Evolutionary conservation across 2,113 vertebrate species (phyloP).

Genomic region (Pimephales promelas): DNA sequence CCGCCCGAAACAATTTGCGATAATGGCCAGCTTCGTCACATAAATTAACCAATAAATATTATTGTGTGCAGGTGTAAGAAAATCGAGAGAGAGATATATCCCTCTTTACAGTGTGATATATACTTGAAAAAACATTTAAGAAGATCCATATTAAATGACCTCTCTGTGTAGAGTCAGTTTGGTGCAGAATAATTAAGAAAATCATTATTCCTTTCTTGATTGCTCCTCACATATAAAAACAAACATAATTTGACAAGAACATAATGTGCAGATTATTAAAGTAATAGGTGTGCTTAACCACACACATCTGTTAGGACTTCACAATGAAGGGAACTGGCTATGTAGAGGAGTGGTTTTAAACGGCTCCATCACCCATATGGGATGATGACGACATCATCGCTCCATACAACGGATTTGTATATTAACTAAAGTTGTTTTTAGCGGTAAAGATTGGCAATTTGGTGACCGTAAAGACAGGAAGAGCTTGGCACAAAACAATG

Average conservation of each 20-base stretch:
- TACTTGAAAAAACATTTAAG: neutral
- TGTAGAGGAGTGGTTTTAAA: neutral
- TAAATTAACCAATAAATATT: neutral
- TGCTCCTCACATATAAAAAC: constrained; percentile 9
- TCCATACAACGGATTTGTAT: no score
- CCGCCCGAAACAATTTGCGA: neutral
- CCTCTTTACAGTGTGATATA: neutral
- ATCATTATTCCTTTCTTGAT: constrained; percentile 2
- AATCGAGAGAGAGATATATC: neutral
- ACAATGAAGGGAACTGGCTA: neutral
- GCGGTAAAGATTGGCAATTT: neutral
- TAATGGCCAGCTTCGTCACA: neutral
- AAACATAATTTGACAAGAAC: neutral
- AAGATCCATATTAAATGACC: neutral
- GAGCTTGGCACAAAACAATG: constrained; percentile 48
- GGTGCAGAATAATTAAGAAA: neutral
- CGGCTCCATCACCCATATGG: neutral
- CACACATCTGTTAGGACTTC: neutral
- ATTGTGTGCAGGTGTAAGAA: neutral
- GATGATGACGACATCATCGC: neutral
- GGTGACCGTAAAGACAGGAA: constrained; percentile 9
- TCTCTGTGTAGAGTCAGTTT: neutral
- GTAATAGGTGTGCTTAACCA: neutral
- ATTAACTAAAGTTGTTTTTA: neutral
- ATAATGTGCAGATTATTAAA: neutral